These are phyloP conservation scores for Meriones psammophilus DNA, from an alignment of 2,797 vertebrate genomes.

Conservation along the genomic window DNA sequence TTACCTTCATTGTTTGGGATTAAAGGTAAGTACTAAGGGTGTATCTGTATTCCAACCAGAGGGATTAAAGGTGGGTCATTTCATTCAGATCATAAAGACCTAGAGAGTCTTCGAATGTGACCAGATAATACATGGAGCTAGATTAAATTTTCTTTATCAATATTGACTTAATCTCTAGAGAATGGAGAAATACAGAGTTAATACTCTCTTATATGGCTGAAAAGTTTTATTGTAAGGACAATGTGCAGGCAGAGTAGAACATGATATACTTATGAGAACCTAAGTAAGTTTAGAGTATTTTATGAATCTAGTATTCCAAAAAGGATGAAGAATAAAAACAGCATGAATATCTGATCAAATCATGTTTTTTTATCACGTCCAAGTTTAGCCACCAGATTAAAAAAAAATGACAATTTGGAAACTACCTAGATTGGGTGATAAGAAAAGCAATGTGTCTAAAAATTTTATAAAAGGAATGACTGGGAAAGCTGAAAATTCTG, in stretches of 20 bases:
- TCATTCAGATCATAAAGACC: no score
- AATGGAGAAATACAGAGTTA: background rate
- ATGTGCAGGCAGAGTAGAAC: background rate
- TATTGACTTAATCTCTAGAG: background rate
- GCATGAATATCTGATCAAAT: background rate
- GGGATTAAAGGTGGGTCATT: no score
- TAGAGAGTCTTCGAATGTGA: no score
- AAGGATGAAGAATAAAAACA: background rate
- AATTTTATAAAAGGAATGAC: slow-evolving; percentile 20
- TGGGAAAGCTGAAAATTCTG: background rate
- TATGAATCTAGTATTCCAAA: background rate
- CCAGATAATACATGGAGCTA: no score
- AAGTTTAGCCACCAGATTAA: background rate
- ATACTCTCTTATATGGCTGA: slow-evolving; percentile 1
- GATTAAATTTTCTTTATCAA: background rate
- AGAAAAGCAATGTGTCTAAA: slow-evolving; percentile 53
- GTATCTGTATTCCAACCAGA: no score
- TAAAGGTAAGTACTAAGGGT: no score
- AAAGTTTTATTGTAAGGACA: slow-evolving; percentile 17
- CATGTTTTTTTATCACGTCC: slow-evolving; percentile 24
- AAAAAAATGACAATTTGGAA: background rate
- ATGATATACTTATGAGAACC: background rate
- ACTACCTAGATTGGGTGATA: background rate
- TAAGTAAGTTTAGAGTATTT: background rate
- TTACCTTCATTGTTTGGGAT: no score